Evolutionary conservation across 2,113 vertebrate species (phyloP).

Genomic region (Pluvialis apricaria): DNA sequence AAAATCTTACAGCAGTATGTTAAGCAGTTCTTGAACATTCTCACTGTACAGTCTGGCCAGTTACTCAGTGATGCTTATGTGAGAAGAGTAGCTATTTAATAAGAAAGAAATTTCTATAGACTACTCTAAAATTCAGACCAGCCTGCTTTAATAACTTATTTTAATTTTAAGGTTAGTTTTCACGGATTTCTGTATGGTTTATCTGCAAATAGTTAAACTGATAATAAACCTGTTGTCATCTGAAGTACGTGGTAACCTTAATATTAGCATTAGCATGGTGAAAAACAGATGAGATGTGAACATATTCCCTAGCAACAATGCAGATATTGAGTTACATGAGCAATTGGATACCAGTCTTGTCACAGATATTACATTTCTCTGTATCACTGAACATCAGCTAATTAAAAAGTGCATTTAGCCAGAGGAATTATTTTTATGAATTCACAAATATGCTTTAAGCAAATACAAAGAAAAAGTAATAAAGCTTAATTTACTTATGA

Average conservation of each 20-base stretch:
- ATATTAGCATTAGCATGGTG: background rate
- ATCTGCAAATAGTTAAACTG: background rate
- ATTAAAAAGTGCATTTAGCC: constrained; percentile 55
- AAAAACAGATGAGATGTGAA: background rate
- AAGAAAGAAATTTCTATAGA: background rate
- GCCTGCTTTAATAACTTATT: background rate
- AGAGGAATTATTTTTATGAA: constrained; percentile 52
- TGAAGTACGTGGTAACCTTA: background rate
- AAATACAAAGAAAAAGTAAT: constrained; percentile 49
- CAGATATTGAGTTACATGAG: background rate
- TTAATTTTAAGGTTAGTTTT: background rate
- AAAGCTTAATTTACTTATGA: constrained; percentile 46
- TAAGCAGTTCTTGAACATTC: background rate
- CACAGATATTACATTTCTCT: constrained; percentile 33
- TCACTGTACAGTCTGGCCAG: background rate
- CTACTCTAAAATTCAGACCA: background rate
- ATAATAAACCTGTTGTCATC: background rate
- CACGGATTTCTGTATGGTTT: background rate
- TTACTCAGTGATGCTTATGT: background rate
- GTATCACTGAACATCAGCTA: constrained; percentile 30
- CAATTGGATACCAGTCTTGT: background rate
- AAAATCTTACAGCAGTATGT: background rate
- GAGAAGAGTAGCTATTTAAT: background rate
- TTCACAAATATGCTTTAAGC: constrained; percentile 35
- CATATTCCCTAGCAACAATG: background rate